Base-by-base conservation (phyloP, 2,797 vertebrate genomes). In the Megalops cyprinoides region DNA sequence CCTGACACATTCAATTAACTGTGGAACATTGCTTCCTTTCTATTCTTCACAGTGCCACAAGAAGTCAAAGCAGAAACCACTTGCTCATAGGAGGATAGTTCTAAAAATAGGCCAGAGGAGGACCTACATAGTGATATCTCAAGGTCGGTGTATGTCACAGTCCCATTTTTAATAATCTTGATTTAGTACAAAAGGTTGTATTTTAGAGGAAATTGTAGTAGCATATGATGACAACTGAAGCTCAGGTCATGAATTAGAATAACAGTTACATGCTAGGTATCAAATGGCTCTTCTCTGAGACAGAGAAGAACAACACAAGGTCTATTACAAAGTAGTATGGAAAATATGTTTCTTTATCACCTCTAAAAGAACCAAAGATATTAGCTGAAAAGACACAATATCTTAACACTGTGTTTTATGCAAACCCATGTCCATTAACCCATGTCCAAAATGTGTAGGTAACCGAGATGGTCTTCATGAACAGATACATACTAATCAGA, bases 51-150 rank as follows among this genome's bases (percentile, higher is more conserved):
- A 67, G 44, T 55, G 80, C 62, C 79, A 75, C 31, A 77, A 86
- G 73, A 48, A 18, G 51, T 82, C 56, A 80, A 80, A 78, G 55
- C 74, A 82, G 84, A 87, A 83, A 83, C 83, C 76, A 81, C 78
- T 76, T 84, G 78, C 74, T 81, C 84, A 85, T 80, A 75, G 84
- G 85, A 87, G 85, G 86, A 85, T 83, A 74, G 76, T 62, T 81
- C 83, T 81, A 85, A 69, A 90, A 89, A 89, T 86, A 89, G 82
- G 58, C 78, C 39, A 69, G 78, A 81, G 77, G 74, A 85, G 74
- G 79, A 85, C 51, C 76, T 82, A 84, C 67, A 84, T 79, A 82
- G 60, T 81, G 69, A 44, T 69, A 79, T 82, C 53, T 83, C 75
- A 88, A 87, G 85, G 84, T 88, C 83, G 83, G 60, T 56, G 69